These are phyloP conservation scores for Lophotis ruficrista DNA, from an alignment of 2,113 vertebrate species.

Conservation along the genomic window DNA sequence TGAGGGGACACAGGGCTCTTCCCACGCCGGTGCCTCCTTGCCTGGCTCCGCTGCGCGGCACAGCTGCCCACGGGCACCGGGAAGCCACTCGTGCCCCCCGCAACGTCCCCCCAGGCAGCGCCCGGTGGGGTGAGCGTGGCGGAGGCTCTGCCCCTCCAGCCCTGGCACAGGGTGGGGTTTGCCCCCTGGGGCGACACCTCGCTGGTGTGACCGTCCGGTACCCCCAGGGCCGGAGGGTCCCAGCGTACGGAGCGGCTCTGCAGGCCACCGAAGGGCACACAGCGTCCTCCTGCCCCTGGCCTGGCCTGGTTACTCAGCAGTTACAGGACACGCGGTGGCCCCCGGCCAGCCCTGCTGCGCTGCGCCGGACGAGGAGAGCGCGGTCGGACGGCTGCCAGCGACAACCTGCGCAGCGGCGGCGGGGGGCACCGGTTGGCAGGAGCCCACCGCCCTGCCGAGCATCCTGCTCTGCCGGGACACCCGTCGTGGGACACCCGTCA, in stretches of 20 bases:
- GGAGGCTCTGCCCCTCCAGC: not conserved
- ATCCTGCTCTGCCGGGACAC: not conserved
- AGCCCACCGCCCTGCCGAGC: not conserved
- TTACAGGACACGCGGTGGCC: not conserved
- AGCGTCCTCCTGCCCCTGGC: not conserved
- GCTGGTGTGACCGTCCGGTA: fast-evolving
- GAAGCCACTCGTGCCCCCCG: not conserved
- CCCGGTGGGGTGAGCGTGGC: not conserved
- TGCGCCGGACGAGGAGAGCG: not conserved
- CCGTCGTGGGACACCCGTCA: fast-evolving
- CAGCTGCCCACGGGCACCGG: fast-evolving
- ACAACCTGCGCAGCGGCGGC: fast-evolving
- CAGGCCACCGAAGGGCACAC: not conserved
- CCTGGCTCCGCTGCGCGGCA: not conserved
- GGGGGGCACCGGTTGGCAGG: not conserved
- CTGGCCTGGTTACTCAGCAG: slow-evolving; percentile 52
- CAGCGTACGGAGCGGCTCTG: fast-evolving
- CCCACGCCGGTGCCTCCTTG: not conserved
- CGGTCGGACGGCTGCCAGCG: not conserved
- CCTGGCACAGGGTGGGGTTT: not conserved
- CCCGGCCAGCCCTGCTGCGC: not conserved
- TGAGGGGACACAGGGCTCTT: not conserved
- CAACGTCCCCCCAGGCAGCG: fast-evolving
- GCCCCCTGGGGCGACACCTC: not conserved
- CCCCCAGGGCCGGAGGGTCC: fast-evolving